A percentile compares a stretch with the other conserved stretches of the same genome.
phyloP scores from a whole-genome alignment of 2,888 invertebrate genomes.

The Heliconius ethilla region DNA sequence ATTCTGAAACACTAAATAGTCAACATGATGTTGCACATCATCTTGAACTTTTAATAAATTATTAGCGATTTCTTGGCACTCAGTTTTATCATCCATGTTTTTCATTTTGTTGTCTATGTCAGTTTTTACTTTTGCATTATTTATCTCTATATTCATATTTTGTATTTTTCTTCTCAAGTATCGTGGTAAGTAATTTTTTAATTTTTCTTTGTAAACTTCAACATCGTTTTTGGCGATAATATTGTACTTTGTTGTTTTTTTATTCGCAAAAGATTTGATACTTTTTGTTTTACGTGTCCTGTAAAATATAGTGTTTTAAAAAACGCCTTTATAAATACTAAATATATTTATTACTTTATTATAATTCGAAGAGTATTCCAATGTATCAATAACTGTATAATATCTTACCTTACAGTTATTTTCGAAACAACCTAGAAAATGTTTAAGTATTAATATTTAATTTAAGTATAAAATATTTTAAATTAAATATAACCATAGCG shows the following conservation, averaged over 20 bases:
- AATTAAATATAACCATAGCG: background rate
- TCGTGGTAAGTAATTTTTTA: conserved; percentile 55
- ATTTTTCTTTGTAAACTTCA: conserved; percentile 16
- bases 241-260: conserved; percentile 32
- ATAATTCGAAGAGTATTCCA: background rate
- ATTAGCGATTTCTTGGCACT: conserved; percentile 52
- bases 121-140: conserved; percentile 14
- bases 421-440: conserved; percentile 61
- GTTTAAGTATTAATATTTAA: conserved; percentile 4
- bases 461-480: background rate
- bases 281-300: conserved; percentile 54
- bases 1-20: conserved; percentile 61
- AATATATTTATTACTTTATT: background rate
- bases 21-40: conserved; percentile 50
- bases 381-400: background rate
- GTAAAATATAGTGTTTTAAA: conserved; percentile 45
- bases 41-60: conserved; percentile 56
- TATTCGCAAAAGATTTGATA: conserved; percentile 49
- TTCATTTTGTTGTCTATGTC: conserved; percentile 19
- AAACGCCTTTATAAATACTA: too few relatives aligned
- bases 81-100: conserved; percentile 19
- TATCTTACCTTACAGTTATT: conserved; percentile 54
- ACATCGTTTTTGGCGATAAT: conserved; percentile 36
- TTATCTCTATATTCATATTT: conserved; percentile 16
- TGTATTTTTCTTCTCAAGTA: conserved; percentile 49